Evolutionary conservation across 2,888 invertebrate genomes (phyloP).

Genomic region (Dichetophora obliterata): DNA sequence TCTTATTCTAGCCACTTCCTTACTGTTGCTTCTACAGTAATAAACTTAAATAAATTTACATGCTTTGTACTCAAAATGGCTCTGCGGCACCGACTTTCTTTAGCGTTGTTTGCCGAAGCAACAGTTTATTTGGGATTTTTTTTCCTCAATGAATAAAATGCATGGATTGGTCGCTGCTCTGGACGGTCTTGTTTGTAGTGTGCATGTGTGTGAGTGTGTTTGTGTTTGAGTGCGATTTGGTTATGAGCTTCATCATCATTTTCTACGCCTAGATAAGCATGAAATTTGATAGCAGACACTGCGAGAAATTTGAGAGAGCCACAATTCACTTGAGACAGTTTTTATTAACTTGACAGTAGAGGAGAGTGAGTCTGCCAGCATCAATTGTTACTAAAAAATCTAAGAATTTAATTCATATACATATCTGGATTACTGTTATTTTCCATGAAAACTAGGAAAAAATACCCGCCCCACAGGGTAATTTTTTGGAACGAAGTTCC

Average conservation of each 20-base stretch:
- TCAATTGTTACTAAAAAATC: too few relatives aligned
- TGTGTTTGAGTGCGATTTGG: not conserved
- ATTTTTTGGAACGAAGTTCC: too few relatives aligned
- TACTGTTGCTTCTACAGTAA: slow-evolving; percentile 9
- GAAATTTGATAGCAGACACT: slow-evolving; percentile 48
- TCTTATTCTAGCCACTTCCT: not conserved
- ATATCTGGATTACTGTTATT: too few relatives aligned
- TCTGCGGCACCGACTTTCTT: not conserved
- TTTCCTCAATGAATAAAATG: not conserved
- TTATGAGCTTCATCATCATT: slow-evolving; percentile 46
- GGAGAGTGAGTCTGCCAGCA: too few relatives aligned
- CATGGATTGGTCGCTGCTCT: slow-evolving; percentile 46
- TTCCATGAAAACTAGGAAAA: too few relatives aligned
- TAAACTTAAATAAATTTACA: slow-evolving; percentile 34
- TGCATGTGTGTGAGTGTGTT: slow-evolving; percentile 36
- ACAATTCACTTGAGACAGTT: too few relatives aligned
- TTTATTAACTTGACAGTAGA: too few relatives aligned
- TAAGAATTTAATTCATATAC: too few relatives aligned
- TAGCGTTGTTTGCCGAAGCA: slow-evolving; percentile 45
- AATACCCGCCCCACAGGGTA: too few relatives aligned
- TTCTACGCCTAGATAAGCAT: slow-evolving; percentile 52
- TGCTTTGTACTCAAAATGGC: slow-evolving; percentile 7
- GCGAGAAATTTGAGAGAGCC: slow-evolving; percentile 7
- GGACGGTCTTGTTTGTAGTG: slow-evolving; percentile 16
- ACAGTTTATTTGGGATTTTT: slow-evolving; percentile 53